Evolutionary conservation across 2,888 invertebrate genomes (phyloP).

Genomic region (Caenorhabditis becei): DNA sequence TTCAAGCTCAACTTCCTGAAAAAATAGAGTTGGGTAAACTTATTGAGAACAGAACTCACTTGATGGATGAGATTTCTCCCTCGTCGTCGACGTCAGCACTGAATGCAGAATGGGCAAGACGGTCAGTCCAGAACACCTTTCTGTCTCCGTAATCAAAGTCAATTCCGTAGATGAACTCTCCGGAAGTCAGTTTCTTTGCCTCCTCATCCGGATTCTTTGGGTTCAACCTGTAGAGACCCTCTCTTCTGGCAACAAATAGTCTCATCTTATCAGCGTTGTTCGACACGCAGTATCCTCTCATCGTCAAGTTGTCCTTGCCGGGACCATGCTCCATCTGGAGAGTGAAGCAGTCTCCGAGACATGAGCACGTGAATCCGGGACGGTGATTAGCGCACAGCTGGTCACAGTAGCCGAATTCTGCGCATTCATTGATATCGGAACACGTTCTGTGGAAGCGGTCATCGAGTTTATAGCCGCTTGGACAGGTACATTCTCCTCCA

Average conservation of each 20-base stretch:
- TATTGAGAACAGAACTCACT: conserved; percentile 49
- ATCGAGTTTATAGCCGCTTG: conserved; percentile 89
- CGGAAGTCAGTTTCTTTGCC: conserved; percentile 77
- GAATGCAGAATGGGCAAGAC: conserved; percentile 79
- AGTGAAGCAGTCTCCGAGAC: conserved; percentile 79
- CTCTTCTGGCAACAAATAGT: conserved; percentile 79
- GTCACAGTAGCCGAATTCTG: conserved; percentile 87
- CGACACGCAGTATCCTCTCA: conserved; percentile 80
- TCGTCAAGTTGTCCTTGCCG: conserved; percentile 75
- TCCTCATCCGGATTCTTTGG: conserved; percentile 71
- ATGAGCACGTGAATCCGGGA: conserved; percentile 86
- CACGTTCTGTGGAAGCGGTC: conserved; percentile 90
- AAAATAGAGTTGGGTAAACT: too few relatives aligned
- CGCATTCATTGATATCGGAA: conserved; percentile 91
- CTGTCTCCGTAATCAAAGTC: conserved; percentile 95
- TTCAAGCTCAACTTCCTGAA: conserved; percentile 77
- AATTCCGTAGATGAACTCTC: conserved; percentile 86
- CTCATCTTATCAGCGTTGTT: conserved; percentile 79
- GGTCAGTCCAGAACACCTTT: conserved; percentile 88
- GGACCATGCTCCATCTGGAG: conserved; percentile 71
- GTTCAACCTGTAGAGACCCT: conserved; percentile 77
- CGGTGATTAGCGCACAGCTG: conserved; percentile 93
- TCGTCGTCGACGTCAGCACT: conserved; percentile 78
- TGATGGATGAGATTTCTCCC: conserved; percentile 78
- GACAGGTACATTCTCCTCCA: conserved; percentile 88